Conservation (phyloP, 2,113 vertebrate species). For the Zosterops japonicus region DNA sequence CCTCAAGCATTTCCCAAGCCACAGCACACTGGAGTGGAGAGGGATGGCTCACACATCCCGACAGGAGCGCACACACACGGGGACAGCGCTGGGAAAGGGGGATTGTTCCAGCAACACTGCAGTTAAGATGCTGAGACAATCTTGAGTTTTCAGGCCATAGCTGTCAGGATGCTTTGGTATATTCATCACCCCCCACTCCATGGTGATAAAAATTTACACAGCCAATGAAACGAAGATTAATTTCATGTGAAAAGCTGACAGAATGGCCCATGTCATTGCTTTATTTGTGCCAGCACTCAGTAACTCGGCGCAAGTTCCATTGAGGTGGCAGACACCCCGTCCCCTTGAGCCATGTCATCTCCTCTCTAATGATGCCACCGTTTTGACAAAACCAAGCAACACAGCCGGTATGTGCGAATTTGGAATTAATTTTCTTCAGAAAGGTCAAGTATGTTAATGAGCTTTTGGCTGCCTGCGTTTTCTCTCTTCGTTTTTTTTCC, state of each 20-base stretch:
- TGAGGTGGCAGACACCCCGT: conserved; percentile 78
- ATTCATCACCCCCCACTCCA: conserved; percentile 54
- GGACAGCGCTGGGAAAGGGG: not conserved
- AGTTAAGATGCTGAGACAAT: conserved; percentile 63
- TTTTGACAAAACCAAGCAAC: conserved; percentile 78
- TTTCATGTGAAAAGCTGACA: conserved; percentile 79
- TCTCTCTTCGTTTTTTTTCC: not conserved
- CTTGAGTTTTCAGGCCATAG: conserved; percentile 59
- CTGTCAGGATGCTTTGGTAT: conserved; percentile 72
- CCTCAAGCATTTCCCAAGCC: conserved; percentile 50
- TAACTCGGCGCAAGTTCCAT: conserved; percentile 67
- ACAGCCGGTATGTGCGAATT: conserved; percentile 77
- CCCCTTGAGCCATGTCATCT: conserved; percentile 75
- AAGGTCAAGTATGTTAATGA: conserved; percentile 80
- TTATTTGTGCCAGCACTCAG: conserved; percentile 73
- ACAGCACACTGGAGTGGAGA: not conserved
- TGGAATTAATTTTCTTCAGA: conserved; percentile 79
- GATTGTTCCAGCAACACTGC: conserved; percentile 40
- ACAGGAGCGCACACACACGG: not conserved
- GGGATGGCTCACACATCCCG: not conserved
- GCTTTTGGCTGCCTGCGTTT: conserved; percentile 55
- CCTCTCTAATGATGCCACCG: conserved; percentile 76
- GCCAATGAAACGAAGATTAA: conserved; percentile 72
- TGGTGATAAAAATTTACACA: conserved; percentile 76
- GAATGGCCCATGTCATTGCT: conserved; percentile 74